Percentiles rank a stretch among this genome's conserved stretches.
Conservation (phyloP, 2,888 invertebrate species). For the Caenorhabditis virilis region DNA sequence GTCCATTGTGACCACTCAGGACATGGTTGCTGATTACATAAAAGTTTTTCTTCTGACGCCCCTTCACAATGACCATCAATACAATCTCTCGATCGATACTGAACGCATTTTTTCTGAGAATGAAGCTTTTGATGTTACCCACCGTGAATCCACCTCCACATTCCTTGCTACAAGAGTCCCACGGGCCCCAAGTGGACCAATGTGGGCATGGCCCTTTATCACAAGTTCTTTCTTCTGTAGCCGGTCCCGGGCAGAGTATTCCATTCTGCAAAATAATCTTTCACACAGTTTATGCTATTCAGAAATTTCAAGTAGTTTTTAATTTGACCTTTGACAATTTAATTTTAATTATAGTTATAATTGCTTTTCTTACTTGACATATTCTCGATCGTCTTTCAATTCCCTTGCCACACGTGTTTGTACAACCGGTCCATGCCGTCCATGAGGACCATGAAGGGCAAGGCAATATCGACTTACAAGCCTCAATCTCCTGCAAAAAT, state of each 20-base stretch:
- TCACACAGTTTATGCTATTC: too few relatives aligned
- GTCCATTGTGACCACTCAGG: conserved; percentile 55
- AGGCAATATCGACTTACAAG: conserved; percentile 38
- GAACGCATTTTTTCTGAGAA: background rate
- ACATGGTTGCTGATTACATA: conserved; percentile 53
- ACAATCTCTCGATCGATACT: conserved; percentile 49
- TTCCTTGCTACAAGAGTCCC: conserved; percentile 43
- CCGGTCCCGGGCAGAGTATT: conserved; percentile 49
- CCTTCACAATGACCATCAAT: conserved; percentile 47
- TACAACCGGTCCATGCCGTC: conserved; percentile 53
- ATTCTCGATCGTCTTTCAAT: conserved; percentile 46
- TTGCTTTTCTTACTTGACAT: conserved; percentile 44
- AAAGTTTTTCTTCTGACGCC: conserved; percentile 43
- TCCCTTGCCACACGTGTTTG: conserved; percentile 47
- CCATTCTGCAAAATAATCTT: conserved; percentile 45
- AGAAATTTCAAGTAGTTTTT: too few relatives aligned
- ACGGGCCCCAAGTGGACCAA: conserved; percentile 46
- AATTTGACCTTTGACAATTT: too few relatives aligned
- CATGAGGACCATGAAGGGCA: conserved; percentile 53
- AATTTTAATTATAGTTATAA: too few relatives aligned
- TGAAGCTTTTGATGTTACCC: background rate
- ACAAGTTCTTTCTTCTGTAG: conserved; percentile 49
- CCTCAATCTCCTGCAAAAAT: conserved; percentile 41
- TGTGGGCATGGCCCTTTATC: conserved; percentile 52
- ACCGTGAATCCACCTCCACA: conserved; percentile 55